Evolutionary conservation across 2,888 invertebrate species (phyloP).

Genomic region (Sminthurides aquaticus): DNA sequence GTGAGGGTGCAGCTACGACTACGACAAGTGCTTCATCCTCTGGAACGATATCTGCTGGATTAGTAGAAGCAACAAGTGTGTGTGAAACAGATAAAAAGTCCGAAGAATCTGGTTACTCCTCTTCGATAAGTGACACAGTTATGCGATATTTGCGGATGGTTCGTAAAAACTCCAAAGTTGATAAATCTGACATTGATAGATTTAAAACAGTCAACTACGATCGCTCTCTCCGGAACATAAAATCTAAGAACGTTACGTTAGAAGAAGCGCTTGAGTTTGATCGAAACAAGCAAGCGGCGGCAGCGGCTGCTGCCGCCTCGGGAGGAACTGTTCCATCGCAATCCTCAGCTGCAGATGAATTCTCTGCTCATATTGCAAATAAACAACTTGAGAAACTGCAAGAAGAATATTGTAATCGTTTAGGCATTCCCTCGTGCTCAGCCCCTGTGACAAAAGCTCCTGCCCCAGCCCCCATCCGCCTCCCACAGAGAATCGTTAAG

Average conservation of each 20-base stretch:
- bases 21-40: constrained; percentile 7
- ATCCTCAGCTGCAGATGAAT: background rate
- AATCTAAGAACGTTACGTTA: constrained; percentile 67
- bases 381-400: constrained; percentile 10
- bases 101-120: constrained; percentile 51
- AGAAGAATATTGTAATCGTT: constrained; percentile 10
- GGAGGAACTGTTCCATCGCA: background rate
- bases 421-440: constrained; percentile 1
- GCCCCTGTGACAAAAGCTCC: constrained; percentile 1
- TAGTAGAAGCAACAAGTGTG: constrained; percentile 14
- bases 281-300: constrained; percentile 44
- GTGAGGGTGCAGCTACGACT: constrained; percentile 46
- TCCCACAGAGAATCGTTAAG: background rate
- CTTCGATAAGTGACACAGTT: constrained; percentile 78
- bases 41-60: constrained; percentile 15
- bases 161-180: constrained; percentile 69
- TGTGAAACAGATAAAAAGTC: constrained; percentile 34
- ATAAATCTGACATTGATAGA: constrained; percentile 69
- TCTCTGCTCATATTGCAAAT: constrained; percentile 2
- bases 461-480: background rate
- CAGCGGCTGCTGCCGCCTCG: background rate
- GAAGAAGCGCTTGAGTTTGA: constrained; percentile 59
- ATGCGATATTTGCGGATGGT: constrained; percentile 80
- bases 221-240: constrained; percentile 72
- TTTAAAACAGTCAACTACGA: constrained; percentile 85